These are phyloP conservation scores for Cetonia aurata DNA, from an alignment of 2,888 invertebrate species.

Conservation along the genomic window DNA sequence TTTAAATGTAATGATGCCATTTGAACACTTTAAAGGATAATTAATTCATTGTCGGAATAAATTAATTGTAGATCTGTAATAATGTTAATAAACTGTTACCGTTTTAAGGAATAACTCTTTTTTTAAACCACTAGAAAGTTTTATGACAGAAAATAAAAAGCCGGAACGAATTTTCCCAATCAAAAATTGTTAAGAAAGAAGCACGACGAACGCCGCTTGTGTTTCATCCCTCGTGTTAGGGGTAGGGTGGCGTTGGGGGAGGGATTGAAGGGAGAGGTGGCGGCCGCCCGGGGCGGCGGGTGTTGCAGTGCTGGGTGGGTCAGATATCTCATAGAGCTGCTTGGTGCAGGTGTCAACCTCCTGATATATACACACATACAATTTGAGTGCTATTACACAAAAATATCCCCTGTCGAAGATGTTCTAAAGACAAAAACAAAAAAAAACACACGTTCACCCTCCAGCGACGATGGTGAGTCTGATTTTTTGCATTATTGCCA, in stretches of 20 bases:
- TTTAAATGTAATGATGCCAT: too few species aligned
- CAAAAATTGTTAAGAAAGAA: conserved; percentile 39
- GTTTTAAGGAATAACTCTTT: too few species aligned
- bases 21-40: too few species aligned
- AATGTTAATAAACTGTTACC: too few species aligned
- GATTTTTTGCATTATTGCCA: conserved; percentile 41
- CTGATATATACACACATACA: conserved; percentile 47
- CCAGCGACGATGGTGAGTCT: conserved; percentile 40
- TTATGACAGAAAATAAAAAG: conserved; percentile 11
- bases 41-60: too few species aligned
- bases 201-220: conserved; percentile 50
- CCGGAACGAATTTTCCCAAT: conserved; percentile 32
- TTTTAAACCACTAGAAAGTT: neutral
- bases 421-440: conserved; percentile 37
- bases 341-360: conserved; percentile 55
- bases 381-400: conserved; percentile 41
- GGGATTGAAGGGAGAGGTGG: conserved; percentile 60
- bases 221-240: conserved; percentile 55
- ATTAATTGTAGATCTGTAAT: too few species aligned
- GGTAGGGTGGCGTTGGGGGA: conserved; percentile 63
- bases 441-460: conserved; percentile 27
- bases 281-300: conserved; percentile 67
- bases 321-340: conserved; percentile 64
- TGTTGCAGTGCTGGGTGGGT: conserved; percentile 68
- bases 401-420: conserved; percentile 26